Percentiles rank a stretch among this genome's conserved stretches.
Evolutionary conservation across 2,113 vertebrate genomes (phyloP).

Genomic region (Protobothrops flavoviridis): DNA sequence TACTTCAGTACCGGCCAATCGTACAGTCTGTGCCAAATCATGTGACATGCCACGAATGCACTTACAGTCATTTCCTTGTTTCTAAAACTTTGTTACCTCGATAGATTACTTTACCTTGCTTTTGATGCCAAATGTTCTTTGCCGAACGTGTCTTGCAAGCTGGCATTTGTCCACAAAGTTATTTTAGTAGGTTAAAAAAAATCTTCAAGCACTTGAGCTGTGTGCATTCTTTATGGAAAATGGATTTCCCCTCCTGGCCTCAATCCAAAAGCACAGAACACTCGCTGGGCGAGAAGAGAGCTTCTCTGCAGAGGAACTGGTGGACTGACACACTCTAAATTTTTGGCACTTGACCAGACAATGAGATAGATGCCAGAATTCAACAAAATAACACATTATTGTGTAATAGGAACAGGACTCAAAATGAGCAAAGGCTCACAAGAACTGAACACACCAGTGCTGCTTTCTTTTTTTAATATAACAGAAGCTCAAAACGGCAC

Average conservation of each 20-base stretch:
- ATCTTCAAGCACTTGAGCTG: constrained; percentile 76
- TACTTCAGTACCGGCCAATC: constrained; percentile 81
- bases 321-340: constrained; percentile 81
- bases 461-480: constrained; percentile 28
- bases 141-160: constrained; percentile 71
- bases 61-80: constrained; percentile 77
- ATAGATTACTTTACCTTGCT: constrained; percentile 66
- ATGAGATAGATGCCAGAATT: constrained; percentile 83
- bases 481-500: constrained; percentile 55
- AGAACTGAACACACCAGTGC: constrained; percentile 65
- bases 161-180: constrained; percentile 78
- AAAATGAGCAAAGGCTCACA: constrained; percentile 68
- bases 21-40: constrained; percentile 74
- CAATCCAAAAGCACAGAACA: constrained; percentile 77
- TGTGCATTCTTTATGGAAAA: constrained; percentile 89
- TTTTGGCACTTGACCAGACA: constrained; percentile 82
- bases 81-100: constrained; percentile 69
- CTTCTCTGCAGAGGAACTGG: constrained; percentile 77
- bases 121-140: constrained; percentile 69
- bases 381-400: constrained; percentile 86
- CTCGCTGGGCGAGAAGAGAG: constrained; percentile 79
- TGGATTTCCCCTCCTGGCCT: constrained; percentile 91
- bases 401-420: constrained; percentile 78
- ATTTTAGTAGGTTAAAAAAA: constrained; percentile 79
- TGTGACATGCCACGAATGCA: constrained; percentile 87